A percentile compares a stretch with the other conserved stretches of the same genome.
phyloP scores from a whole-genome alignment of 2,888 invertebrate species.

The Erebia aethiops region DNA sequence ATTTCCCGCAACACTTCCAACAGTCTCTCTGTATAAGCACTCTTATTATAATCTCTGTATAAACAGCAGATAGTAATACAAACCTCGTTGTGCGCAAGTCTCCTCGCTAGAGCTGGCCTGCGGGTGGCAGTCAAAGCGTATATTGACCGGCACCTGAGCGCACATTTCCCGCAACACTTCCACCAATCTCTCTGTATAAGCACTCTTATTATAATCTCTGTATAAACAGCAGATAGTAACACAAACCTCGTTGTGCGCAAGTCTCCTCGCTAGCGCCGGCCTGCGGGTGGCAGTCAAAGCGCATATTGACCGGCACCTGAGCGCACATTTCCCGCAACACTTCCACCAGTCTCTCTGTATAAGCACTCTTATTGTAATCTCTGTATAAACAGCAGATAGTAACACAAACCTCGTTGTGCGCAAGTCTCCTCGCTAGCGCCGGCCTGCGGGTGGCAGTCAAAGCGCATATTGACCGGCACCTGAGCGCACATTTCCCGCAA shows the following conservation, averaged over 20 bases:
- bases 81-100: constrained; percentile 83
- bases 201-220: constrained; percentile 53
- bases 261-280: too few relatives aligned
- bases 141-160: constrained; percentile 52
- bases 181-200: constrained; percentile 53
- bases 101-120: constrained; percentile 76
- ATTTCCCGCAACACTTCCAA: constrained; percentile 51
- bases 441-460: constrained; percentile 88
- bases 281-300: constrained; percentile 89
- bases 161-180: constrained; percentile 49
- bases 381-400: background rate
- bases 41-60: too few relatives aligned
- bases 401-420: constrained; percentile 77
- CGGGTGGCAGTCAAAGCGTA: constrained; percentile 88
- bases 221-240: too few relatives aligned
- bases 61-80: background rate
- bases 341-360: constrained; percentile 48
- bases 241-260: too few relatives aligned
- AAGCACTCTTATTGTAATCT: too few relatives aligned
- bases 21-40: too few relatives aligned
- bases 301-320: constrained; percentile 68
- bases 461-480: constrained; percentile 71
- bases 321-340: constrained; percentile 70
- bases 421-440: constrained; percentile 80
- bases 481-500: constrained; percentile 38